Evolutionary conservation across 2,888 invertebrate species (phyloP), one percentile per base, ranked within the genome.

Genomic region (Microchrysa polita): DNA sequence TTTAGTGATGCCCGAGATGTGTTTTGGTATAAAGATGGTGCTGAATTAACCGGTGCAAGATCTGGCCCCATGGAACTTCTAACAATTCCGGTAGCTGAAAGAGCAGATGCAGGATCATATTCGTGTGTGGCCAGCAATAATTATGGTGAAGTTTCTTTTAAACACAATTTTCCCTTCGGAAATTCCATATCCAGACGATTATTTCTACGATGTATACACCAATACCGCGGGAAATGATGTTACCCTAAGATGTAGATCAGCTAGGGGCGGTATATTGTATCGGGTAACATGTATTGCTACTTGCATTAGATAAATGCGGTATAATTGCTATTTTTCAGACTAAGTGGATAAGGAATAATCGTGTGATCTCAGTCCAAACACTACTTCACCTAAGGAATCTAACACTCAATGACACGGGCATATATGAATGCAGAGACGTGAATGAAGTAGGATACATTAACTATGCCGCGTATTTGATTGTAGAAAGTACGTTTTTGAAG

Each of bases 121-220:
- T 84, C 86, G 40, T 90, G 90, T 78, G 84, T 87, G n/a, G 90
- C 88, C 0, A 86, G 86, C 78, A 90, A 88, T 81, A 79, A 80
- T 1, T 87, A 86, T 0, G 90, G 90, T 12, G 77, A 82, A 0
- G 53, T n/a, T 18, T 53, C 20, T 23, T 67, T 53, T n/a, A 67
- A 52, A 5, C 67, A 67, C 2, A n/a, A 27, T 67, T 20, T 53
- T 53, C 12, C 53, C 52, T 7, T 53, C 67, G 14, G n/a, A 23
- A 27, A 27, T 23, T 67, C 67, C 53, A 12, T 52, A 52, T 14
- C 23, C n/a, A 23, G 16, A 53, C 27, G 61, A 18, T 14, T n/a
- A n/a, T n/a, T n/a, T n/a, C n/a, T 61, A 34, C 40, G 42, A 61
- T 2, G 40, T 1, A 10, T 9, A 40, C 2, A 5, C 16, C 12